Percentiles rank a stretch among this genome's conserved stretches.
Conservation (phyloP, 2,888 invertebrate genomes). For the Cephus pygmeus region DNA sequence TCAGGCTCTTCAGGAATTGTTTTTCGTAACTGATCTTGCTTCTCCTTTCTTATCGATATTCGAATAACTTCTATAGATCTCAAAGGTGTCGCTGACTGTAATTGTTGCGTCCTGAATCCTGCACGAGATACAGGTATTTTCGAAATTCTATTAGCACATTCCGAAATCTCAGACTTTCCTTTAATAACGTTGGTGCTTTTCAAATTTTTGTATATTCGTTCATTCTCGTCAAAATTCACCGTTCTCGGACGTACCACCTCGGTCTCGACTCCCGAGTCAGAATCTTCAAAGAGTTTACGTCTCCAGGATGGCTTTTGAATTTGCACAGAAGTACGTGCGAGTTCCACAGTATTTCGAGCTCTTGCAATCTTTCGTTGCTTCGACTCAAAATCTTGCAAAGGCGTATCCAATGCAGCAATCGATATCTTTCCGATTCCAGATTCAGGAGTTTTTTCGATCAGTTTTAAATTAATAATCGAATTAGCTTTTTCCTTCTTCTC, state of each 20-base stretch:
- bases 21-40: background rate
- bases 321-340: constrained; percentile 15
- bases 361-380: constrained; percentile 11
- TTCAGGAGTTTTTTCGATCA: background rate
- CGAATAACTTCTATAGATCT: constrained; percentile 51
- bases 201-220: background rate
- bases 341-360: constrained; percentile 28
- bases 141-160: background rate
- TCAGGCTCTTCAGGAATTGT: background rate
- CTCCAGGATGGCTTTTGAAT: constrained; percentile 35
- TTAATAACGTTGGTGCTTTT: background rate
- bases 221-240: background rate
- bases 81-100: constrained; percentile 27
- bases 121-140: background rate
- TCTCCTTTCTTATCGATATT: constrained; percentile 33
- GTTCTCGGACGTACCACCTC: background rate
- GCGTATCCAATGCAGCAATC: background rate
- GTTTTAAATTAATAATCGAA: background rate
- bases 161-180: background rate
- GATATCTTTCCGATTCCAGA: background rate
- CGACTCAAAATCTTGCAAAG: background rate
- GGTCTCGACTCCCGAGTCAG: constrained; percentile 6
- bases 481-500: background rate
- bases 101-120: constrained; percentile 11
- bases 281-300: constrained; percentile 38